Percentiles rank a stretch among this genome's conserved stretches.
Evolutionary conservation across 1,140 invertebrate genomes (phyloP).

Genomic region (Zaprionus africanus): DNA sequence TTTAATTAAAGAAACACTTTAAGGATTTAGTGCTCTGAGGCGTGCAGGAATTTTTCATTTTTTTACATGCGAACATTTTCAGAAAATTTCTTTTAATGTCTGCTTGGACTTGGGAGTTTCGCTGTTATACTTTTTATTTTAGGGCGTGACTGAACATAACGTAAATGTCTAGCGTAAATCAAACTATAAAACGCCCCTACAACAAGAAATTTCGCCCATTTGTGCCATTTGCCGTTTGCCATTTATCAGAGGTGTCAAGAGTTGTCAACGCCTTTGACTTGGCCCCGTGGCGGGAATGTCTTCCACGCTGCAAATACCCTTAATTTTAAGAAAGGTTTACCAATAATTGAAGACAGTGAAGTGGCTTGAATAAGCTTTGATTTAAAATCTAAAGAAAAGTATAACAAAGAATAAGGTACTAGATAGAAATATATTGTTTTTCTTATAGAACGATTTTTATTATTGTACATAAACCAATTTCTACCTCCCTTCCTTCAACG

Average conservation of each 20-base stretch:
- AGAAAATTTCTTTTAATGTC: constrained; percentile 13
- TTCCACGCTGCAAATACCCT: background rate
- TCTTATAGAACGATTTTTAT: too few relatives aligned
- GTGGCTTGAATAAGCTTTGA: too few relatives aligned
- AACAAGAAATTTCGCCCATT: constrained; percentile 12
- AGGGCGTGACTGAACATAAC: constrained; percentile 19
- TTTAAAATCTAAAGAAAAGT: background rate
- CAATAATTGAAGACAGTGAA: background rate
- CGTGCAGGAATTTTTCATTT: constrained; percentile 44
- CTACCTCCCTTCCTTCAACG: background rate
- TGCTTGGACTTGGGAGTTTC: background rate
- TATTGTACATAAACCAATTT: too few relatives aligned
- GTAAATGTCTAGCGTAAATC: constrained; percentile 57
- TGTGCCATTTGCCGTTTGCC: constrained; percentile 19
- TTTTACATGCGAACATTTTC: constrained; percentile 1
- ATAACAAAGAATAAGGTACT: background rate
- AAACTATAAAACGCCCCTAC: constrained; percentile 37
- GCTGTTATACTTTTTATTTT: background rate
- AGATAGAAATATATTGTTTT: background rate
- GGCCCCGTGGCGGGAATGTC: background rate
- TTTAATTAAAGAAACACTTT: constrained; percentile 60
- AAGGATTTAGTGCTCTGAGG: constrained; percentile 39
- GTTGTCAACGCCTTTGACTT: constrained; percentile 38
- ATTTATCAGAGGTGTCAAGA: constrained; percentile 17
- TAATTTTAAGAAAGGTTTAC: background rate